phyloP scores from a whole-genome alignment of 2,888 invertebrate species.

The Brassicogethes aeneus region DNA sequence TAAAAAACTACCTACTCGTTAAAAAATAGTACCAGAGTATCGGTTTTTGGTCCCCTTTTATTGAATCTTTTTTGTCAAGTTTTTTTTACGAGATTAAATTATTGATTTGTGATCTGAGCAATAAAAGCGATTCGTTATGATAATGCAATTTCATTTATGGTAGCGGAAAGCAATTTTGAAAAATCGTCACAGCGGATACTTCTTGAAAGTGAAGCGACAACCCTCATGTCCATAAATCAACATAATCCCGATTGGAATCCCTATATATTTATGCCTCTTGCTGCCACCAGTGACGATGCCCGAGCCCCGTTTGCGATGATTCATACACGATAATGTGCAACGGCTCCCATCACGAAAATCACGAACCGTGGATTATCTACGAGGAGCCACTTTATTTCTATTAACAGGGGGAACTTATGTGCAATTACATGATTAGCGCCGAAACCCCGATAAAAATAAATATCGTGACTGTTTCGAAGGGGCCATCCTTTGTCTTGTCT shows the following conservation, averaged over 20 bases:
- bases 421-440: background rate
- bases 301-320: conserved; percentile 21
- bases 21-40: no score
- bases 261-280: conserved; percentile 22
- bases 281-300: conserved; percentile 19
- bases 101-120: no score
- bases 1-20: no score
- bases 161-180: background rate
- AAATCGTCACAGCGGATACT: background rate
- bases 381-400: background rate
- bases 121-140: background rate
- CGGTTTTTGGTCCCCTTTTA: no score
- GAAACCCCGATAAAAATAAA: no score
- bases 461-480: no score
- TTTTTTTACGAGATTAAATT: no score
- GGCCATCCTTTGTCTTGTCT: no score
- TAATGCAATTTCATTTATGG: background rate
- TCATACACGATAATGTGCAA: conserved; percentile 11
- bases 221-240: conserved; percentile 23
- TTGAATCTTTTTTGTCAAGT: no score
- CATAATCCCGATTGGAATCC: conserved; percentile 25
- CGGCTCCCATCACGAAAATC: background rate
- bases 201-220: background rate
- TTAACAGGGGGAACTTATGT: background rate
- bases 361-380: background rate